Conservation (phyloP, 2,888 invertebrate species). For the Imbricaverruca yamaguchii region DNA sequence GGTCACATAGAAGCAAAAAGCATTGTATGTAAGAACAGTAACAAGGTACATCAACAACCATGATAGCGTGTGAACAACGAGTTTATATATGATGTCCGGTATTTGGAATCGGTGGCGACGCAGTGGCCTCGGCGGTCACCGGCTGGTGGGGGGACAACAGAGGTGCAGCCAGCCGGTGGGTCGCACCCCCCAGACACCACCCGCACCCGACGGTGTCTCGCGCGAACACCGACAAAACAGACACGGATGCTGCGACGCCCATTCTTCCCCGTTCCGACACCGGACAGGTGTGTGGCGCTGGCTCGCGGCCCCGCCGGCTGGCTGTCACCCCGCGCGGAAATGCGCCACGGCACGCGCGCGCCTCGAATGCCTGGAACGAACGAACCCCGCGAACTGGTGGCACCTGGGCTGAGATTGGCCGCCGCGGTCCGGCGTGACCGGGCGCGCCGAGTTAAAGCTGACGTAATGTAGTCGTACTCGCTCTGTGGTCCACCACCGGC, state of each 20-base stretch:
- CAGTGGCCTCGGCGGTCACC: background rate
- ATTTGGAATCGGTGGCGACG: constrained; percentile 2
- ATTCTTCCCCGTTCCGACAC: no score
- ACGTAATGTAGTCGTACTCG: background rate
- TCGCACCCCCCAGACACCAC: background rate
- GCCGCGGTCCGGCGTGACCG: background rate
- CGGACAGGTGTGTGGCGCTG: no score
- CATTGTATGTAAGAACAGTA: constrained; percentile 19
- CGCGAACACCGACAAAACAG: no score
- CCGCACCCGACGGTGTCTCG: no score
- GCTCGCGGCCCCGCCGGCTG: no score
- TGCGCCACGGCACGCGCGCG: background rate
- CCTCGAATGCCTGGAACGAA: background rate
- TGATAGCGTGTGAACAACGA: background rate
- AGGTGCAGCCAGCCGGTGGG: background rate
- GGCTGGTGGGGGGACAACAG: background rate
- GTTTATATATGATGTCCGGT: constrained; percentile 6
- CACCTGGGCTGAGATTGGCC: background rate
- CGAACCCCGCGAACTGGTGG: background rate
- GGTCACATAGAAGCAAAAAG: constrained; percentile 20
- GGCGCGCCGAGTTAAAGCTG: background rate
- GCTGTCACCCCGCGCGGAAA: no score
- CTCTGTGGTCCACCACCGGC: background rate
- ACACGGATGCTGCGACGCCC: no score
- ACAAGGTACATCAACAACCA: constrained; percentile 16